A percentile compares a stretch with the other conserved stretches of the same genome.
phyloP scores from a whole-genome alignment of 2,113 vertebrate genomes.

The Crotalus viridis region DNA sequence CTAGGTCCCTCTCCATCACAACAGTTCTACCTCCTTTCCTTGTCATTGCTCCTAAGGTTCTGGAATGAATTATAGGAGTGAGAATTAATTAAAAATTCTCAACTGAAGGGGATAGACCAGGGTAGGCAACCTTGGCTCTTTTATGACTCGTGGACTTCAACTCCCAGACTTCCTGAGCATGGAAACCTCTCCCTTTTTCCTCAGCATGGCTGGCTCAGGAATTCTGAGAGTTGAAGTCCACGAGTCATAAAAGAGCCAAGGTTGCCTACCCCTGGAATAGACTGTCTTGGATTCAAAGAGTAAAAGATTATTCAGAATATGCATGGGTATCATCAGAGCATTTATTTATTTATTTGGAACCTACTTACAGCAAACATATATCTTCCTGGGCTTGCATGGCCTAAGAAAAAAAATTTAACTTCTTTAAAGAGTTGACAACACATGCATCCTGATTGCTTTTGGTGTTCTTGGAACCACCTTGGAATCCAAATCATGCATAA shows the following conservation, averaged over 20 bases:
- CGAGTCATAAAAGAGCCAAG: too few relatives aligned
- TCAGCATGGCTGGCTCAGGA: too few relatives aligned
- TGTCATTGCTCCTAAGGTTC: background rate
- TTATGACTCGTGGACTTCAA: too few relatives aligned
- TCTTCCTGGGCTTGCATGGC: background rate
- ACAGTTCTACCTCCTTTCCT: background rate
- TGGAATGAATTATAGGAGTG: background rate
- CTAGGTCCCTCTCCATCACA: background rate
- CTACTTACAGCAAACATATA: background rate
- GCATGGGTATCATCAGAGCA: background rate
- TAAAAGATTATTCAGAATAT: background rate
- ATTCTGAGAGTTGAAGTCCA: too few relatives aligned
- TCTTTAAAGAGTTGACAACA: background rate
- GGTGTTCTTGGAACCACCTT: background rate
- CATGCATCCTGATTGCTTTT: background rate
- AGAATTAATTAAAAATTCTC: background rate
- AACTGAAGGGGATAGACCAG: background rate
- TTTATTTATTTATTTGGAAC: background rate
- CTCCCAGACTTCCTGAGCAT: too few relatives aligned
- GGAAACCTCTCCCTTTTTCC: too few relatives aligned
- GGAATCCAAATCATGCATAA: background rate
- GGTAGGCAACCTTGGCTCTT: too few relatives aligned
- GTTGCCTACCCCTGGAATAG: background rate
- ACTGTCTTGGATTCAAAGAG: background rate
- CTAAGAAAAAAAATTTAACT: background rate